Conservation (phyloP, 2,113 vertebrate genomes). For the Lanius collurio region DNA sequence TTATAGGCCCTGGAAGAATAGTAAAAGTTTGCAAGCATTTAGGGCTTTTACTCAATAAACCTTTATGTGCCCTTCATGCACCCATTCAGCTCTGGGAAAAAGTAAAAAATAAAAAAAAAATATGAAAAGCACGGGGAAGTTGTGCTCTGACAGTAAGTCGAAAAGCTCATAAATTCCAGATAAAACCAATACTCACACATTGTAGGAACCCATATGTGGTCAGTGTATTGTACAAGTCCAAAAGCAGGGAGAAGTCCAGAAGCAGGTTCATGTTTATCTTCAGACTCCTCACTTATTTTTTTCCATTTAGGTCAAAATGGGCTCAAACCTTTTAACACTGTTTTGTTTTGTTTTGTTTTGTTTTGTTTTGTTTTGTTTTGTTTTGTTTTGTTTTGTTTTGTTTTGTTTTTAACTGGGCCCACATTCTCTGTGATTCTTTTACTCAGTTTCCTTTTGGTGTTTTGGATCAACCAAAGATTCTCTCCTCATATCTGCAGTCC, state of each 20-base stretch:
- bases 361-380: too few species aligned
- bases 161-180: slow-evolving; percentile 51
- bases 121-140: slow-evolving; percentile 3
- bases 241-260: background rate
- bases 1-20: slow-evolving; percentile 69
- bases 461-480: background rate
- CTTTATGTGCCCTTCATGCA: slow-evolving; percentile 63
- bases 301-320: background rate
- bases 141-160: slow-evolving; percentile 12
- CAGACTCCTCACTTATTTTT: background rate
- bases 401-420: background rate
- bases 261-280: background rate
- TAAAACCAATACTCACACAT: background rate
- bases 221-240: background rate
- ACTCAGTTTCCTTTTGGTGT: background rate
- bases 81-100: slow-evolving; percentile 47
- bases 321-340: background rate
- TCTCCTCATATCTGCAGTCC: background rate
- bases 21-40: slow-evolving; percentile 74
- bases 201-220: background rate
- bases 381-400: background rate
- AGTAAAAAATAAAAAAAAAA: slow-evolving; percentile 34
- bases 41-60: slow-evolving; percentile 73
- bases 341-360: too few species aligned
- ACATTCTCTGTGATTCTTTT: background rate